Conservation (phyloP, 2,797 vertebrate species). For the Danio kyathit region DNA sequence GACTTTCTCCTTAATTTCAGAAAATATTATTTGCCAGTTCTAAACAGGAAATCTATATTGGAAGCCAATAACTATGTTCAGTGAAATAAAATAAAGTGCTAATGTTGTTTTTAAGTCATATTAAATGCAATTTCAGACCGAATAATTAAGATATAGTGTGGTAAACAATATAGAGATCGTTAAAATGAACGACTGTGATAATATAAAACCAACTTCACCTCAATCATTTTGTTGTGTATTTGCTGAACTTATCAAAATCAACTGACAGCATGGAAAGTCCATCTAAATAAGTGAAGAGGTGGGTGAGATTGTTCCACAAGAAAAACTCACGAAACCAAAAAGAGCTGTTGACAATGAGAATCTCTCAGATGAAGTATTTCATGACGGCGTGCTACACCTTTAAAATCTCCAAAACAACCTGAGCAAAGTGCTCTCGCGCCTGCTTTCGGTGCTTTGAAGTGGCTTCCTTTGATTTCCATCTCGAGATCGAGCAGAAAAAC, state of each 20-base stretch:
- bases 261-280: background rate
- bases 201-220: no score
- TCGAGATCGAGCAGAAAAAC: slow-evolving; percentile 38
- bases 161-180: no score
- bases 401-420: slow-evolving; percentile 73
- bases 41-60: no score
- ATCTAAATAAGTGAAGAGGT: background rate
- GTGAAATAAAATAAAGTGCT: no score
- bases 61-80: no score
- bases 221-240: no score
- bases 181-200: no score
- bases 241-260: background rate
- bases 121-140: no score
- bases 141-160: no score
- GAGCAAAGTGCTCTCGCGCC: slow-evolving; percentile 55
- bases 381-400: slow-evolving; percentile 41
- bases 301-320: slow-evolving; percentile 63
- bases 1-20: no score
- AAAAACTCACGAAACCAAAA: slow-evolving; percentile 72
- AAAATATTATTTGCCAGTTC: no score
- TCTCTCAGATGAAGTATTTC: background rate
- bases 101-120: no score
- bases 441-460: slow-evolving; percentile 69
- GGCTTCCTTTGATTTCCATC: slow-evolving; percentile 60
- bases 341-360: slow-evolving; percentile 40